Conservation (phyloP, 1,140 invertebrate genomes). For the Papilio aristodemus region DNA sequence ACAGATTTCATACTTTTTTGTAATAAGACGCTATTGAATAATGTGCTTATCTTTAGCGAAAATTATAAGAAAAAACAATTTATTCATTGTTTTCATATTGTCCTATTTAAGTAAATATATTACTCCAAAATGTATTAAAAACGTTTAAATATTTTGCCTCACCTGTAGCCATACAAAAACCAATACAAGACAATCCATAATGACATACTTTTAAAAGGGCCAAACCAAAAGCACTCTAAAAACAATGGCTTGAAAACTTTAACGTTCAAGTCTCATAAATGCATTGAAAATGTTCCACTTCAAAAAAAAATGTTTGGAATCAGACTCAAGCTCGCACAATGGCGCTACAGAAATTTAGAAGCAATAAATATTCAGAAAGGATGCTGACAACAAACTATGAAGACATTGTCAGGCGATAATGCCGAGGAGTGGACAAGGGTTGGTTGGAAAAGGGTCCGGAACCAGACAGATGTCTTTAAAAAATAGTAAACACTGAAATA, state of each 20-base stretch:
- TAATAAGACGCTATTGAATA: too few relatives aligned
- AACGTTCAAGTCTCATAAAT: constrained; percentile 32
- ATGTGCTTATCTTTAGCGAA: too few relatives aligned
- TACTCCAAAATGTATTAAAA: too few relatives aligned
- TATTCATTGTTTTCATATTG: too few relatives aligned
- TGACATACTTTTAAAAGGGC: constrained; percentile 16
- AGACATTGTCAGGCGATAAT: constrained; percentile 71
- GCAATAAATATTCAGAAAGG: constrained; percentile 55
- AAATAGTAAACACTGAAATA: constrained; percentile 65
- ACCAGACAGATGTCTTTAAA: constrained; percentile 63
- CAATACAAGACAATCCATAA: neutral
- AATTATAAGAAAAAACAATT: too few relatives aligned
- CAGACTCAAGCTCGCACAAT: constrained; percentile 21
- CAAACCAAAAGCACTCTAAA: constrained; percentile 31
- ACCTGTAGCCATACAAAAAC: neutral
- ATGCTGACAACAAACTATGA: constrained; percentile 64
- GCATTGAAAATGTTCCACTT: constrained; percentile 30
- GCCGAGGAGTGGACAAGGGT: constrained; percentile 59
- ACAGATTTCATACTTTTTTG: neutral
- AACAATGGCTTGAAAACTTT: constrained; percentile 33
- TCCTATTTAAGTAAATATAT: too few relatives aligned
- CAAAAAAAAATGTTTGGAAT: constrained; percentile 29
- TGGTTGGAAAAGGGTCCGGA: constrained; percentile 63
- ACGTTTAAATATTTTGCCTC: too few relatives aligned
- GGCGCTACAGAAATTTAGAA: constrained; percentile 26